Percentiles rank a stretch among this genome's conserved stretches.
Evolutionary conservation across 2,888 invertebrate genomes (phyloP).

Genomic region (Drosophila setosimentum): DNA sequence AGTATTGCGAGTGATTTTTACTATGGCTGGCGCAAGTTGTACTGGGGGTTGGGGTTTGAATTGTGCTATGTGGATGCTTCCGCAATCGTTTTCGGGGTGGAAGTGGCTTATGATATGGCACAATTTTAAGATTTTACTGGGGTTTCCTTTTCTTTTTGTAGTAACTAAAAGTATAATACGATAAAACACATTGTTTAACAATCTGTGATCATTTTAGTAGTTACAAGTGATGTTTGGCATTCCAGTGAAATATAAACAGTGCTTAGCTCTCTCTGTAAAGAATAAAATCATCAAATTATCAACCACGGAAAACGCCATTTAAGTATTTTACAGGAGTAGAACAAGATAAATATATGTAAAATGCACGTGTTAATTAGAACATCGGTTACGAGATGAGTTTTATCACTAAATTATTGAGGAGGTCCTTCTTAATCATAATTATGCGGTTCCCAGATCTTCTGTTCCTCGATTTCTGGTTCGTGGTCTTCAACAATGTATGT

Average conservation of each 20-base stretch:
- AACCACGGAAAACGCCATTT: neutral
- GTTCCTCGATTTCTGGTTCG: conserved; percentile 8
- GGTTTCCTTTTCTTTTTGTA: neutral
- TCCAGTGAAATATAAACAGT: neutral
- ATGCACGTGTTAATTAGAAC: neutral
- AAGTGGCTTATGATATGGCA: conserved; percentile 39
- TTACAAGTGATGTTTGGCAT: neutral
- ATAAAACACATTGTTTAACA: neutral
- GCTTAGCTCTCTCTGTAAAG: neutral
- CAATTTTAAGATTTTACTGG: conserved; percentile 34
- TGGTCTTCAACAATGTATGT: conserved; percentile 23
- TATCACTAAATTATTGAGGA: neutral
- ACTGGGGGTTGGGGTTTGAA: conserved; percentile 10
- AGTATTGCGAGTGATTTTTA: conserved; percentile 24
- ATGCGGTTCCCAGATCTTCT: conserved; percentile 2
- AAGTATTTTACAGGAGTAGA: neutral
- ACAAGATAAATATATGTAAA: neutral
- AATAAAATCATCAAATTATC: neutral
- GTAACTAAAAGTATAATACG: neutral
- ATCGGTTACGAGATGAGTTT: neutral
- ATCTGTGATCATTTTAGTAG: neutral
- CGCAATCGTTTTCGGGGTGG: conserved; percentile 25
- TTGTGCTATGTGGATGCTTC: conserved; percentile 12
- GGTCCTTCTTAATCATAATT: conserved; percentile 20
- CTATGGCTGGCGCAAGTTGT: conserved; percentile 13